A percentile compares a stretch with the other conserved stretches of the same genome.
phyloP scores from a whole-genome alignment of 1,140 invertebrate species.

The Tetraneura akinire region DNA sequence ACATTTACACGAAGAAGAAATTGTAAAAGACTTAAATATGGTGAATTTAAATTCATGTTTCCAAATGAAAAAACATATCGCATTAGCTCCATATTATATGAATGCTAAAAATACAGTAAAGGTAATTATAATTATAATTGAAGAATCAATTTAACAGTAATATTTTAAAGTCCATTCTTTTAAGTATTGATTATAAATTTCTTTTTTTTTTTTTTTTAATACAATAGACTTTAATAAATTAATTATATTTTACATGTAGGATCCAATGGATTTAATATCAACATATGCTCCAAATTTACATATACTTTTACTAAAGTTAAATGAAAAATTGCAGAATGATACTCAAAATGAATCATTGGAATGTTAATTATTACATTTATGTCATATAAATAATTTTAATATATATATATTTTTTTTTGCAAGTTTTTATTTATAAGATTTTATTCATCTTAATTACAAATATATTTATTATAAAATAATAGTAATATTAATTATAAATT shows the following conservation, averaged over 20 bases:
- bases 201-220: too few species aligned
- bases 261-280: not conserved
- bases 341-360: not conserved
- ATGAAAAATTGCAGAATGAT: conserved; percentile 9
- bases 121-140: not conserved
- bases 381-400: too few species aligned
- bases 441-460: too few species aligned
- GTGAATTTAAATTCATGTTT: conserved; percentile 42
- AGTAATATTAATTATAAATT: too few species aligned
- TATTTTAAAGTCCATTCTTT: not conserved
- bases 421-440: too few species aligned
- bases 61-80: conserved; percentile 42
- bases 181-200: not conserved
- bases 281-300: conserved; percentile 29
- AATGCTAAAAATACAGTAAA: not conserved
- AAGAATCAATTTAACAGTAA: not conserved
- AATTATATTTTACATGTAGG: not conserved
- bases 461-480: too few species aligned
- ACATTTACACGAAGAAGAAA: not conserved
- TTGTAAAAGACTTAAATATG: conserved; percentile 28
- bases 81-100: conserved; percentile 46
- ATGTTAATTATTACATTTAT: not conserved
- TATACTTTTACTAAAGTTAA: not conserved
- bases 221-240: not conserved
- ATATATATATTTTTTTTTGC: too few species aligned